Evolutionary conservation across 1,140 invertebrate genomes (phyloP).

Genomic region (Thrips palmi): DNA sequence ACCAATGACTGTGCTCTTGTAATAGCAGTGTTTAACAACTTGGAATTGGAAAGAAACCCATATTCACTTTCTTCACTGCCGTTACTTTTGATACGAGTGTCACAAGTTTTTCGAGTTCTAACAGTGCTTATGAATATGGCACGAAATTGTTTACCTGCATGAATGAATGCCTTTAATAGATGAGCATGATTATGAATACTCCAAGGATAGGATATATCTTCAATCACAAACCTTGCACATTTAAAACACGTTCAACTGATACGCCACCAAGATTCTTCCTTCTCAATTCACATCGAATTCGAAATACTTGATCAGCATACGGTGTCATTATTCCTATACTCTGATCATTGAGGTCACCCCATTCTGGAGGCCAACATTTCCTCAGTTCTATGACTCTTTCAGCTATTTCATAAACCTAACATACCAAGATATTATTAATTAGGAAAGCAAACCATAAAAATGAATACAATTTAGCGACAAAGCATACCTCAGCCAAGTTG

Average conservation of each 20-base stretch:
- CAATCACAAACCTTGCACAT: conserved; percentile 83
- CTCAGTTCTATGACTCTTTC: conserved; percentile 48
- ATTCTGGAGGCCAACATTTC: conserved; percentile 49
- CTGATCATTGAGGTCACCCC: conserved; percentile 54
- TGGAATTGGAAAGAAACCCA: conserved; percentile 70
- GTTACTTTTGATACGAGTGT: conserved; percentile 23
- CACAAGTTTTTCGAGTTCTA: conserved; percentile 53
- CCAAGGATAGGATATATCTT: too few species aligned
- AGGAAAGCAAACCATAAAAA: neutral
- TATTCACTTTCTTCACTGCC: conserved; percentile 49
- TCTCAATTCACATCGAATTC: conserved; percentile 59
- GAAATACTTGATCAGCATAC: conserved; percentile 66
- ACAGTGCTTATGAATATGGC: conserved; percentile 74
- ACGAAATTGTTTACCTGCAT: conserved; percentile 60
- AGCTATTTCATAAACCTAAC: conserved; percentile 48
- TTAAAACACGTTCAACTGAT: conserved; percentile 68
- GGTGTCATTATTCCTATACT: conserved; percentile 72
- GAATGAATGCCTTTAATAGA: too few species aligned
- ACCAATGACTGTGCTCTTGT: conserved; percentile 75
- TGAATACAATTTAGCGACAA: conserved; percentile 2
- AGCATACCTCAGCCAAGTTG: conserved; percentile 57
- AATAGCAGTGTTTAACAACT: conserved; percentile 71
- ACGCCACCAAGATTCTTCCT: conserved; percentile 54
- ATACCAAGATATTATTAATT: conserved; percentile 5
- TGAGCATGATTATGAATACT: conserved; percentile 67